Conservation (phyloP, 2,113 vertebrate genomes). For the Myxocyprinus asiaticus region DNA sequence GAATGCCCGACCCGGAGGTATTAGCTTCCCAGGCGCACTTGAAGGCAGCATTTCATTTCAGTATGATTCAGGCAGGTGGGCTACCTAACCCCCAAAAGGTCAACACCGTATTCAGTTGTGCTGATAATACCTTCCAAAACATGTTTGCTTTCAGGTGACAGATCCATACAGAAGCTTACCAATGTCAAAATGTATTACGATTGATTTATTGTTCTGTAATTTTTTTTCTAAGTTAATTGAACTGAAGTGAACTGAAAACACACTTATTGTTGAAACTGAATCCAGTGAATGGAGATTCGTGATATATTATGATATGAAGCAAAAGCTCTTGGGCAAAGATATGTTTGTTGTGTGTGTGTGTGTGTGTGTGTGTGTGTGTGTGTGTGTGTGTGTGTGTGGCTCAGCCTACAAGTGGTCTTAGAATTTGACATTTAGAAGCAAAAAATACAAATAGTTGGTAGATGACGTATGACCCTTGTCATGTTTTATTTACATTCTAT, state of each 20-base stretch:
- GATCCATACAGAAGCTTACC: not conserved
- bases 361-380: too few species aligned
- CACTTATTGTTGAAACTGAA: not conserved
- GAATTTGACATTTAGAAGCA: not conserved
- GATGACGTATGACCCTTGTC: not conserved
- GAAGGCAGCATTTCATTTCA: not conserved
- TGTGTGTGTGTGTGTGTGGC: too few species aligned
- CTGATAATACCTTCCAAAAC: not conserved
- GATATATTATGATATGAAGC: not conserved
- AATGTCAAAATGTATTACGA: not conserved
- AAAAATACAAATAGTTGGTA: not conserved
- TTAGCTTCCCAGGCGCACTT: too few species aligned
- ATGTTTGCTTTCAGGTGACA: not conserved
- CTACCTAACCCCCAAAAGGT: not conserved
- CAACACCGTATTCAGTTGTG: not conserved
- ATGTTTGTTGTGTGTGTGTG: not conserved
- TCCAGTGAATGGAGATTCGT: not conserved
- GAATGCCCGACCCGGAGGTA: too few species aligned
- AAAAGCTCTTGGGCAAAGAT: not conserved
- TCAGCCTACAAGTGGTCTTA: too few species aligned
- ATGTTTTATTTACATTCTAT: not conserved
- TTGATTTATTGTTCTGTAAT: not conserved
- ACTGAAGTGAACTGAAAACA: not conserved
- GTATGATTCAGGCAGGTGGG: not conserved
- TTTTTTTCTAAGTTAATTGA: not conserved